phyloP scores from a whole-genome alignment of 2,113 vertebrate species.

The Python bivittatus region DNA sequence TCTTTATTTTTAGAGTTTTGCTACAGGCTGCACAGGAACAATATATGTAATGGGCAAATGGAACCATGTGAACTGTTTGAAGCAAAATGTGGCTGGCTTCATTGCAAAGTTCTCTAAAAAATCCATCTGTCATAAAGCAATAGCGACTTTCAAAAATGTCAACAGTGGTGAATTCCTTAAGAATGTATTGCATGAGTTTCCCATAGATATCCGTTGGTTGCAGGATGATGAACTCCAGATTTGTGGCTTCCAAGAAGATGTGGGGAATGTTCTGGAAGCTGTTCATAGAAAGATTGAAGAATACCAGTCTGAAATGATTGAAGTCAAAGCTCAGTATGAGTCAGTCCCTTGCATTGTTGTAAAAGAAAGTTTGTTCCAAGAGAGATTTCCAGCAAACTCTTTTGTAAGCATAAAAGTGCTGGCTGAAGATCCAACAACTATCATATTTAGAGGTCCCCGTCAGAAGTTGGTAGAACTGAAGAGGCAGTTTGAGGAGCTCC shows the following conservation, averaged over 20 bases:
- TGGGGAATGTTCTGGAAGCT: neutral
- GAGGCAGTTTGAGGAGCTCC: neutral
- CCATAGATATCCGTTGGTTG: neutral
- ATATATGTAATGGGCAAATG: neutral
- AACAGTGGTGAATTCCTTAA: neutral
- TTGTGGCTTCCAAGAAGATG: conserved; percentile 10
- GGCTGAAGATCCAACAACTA: neutral
- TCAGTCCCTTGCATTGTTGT: neutral
- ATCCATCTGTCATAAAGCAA: neutral
- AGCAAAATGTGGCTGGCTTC: neutral
- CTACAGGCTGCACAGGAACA: neutral
- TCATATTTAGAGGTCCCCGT: conserved; percentile 1
- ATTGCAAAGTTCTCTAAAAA: neutral
- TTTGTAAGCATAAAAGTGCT: neutral
- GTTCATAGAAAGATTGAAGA: neutral
- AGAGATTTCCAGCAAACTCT: neutral
- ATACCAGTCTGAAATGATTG: neutral
- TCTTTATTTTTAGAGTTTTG: neutral
- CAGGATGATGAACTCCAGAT: neutral
- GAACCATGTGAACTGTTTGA: neutral
- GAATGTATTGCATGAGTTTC: neutral
- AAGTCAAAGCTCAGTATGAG: neutral
- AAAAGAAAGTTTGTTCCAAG: neutral
- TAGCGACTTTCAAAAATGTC: neutral
- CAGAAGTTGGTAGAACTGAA: neutral